Evolutionary conservation across 2,888 invertebrate species (phyloP), one percentile per base, ranked within the genome.

Genomic region (Homarus gammarus): DNA sequence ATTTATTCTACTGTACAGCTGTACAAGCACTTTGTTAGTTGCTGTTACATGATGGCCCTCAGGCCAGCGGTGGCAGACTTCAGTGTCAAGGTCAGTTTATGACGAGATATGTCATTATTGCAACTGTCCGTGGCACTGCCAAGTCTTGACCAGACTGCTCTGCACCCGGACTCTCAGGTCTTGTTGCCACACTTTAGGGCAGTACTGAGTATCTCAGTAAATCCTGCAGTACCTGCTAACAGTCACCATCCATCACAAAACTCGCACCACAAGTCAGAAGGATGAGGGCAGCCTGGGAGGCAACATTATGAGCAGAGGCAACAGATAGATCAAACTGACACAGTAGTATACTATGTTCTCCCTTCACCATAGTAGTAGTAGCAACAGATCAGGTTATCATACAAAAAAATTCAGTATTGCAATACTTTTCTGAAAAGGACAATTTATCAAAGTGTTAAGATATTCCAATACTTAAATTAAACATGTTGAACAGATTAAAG

Each of bases 1-100:
- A 82, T 83, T 77, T 70, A 68, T 81, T 87, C 75, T 82, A 82
- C 77, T 89, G 79, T 84, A 89, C 88, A 89, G 84, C 84, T 89
- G 84, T 89, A 89, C 84, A 89, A 89, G 83, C 77, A 89, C 88
- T 77, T 85, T 84, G 88, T 89, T 89, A 89, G 88, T 89, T 77
- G 82, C 73, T 87, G 84, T 89, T 89, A 89, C 33, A 86, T 61
- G 33, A 49, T 31, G 86, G 72, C 64, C 78, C 44, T 56, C 10
- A 70, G 87, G 82, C 77, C 77, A 68, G 56, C 68, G 56, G 33
- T 44, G 49, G 68, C 49, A 88, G 88, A 88, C 88, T 68, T 77
- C 75, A 64, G 88, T 88, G 88, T 31, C 88, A 88, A 83, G 73
- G 88, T 33, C 83, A 88, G 88, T 88, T 88, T 40, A 38, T 27